These are phyloP conservation scores for Neolamprologus variostigma DNA, from an alignment of 2,113 vertebrate species.

Conservation along the genomic window DNA sequence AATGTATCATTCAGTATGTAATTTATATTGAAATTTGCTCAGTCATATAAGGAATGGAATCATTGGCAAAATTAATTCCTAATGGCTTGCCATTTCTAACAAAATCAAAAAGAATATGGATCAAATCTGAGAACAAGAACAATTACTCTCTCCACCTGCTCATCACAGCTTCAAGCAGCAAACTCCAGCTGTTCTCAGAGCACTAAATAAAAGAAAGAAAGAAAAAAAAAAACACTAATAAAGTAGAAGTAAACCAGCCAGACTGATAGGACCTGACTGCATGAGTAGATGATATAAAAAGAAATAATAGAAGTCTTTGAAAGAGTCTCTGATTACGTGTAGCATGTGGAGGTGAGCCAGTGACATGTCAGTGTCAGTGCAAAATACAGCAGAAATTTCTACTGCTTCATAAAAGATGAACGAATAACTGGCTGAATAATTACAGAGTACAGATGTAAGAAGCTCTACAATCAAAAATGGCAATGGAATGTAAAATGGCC, in stretches of 20 bases:
- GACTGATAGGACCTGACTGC: background rate
- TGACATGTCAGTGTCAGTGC: background rate
- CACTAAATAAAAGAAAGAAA: background rate
- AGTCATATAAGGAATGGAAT: background rate
- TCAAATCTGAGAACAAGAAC: background rate
- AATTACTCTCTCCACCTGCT: background rate
- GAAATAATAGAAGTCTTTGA: background rate
- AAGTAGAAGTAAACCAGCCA: background rate
- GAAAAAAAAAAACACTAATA: background rate
- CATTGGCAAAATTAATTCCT: background rate
- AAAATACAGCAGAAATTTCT: background rate
- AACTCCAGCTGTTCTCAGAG: background rate
- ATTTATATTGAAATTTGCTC: background rate
- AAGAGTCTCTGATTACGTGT: background rate
- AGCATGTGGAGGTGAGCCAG: background rate
- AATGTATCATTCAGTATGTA: background rate
- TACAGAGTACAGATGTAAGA: background rate
- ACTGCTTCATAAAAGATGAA: background rate
- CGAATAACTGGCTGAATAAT: background rate
- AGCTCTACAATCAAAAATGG: background rate
- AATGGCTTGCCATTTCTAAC: background rate
- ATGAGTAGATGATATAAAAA: background rate
- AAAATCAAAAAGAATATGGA: background rate
- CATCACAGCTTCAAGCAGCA: background rate
- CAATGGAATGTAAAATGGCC: background rate